These are phyloP conservation scores for Sesia apiformis DNA, from an alignment of 2,888 invertebrate genomes.

Conservation along the genomic window DNA sequence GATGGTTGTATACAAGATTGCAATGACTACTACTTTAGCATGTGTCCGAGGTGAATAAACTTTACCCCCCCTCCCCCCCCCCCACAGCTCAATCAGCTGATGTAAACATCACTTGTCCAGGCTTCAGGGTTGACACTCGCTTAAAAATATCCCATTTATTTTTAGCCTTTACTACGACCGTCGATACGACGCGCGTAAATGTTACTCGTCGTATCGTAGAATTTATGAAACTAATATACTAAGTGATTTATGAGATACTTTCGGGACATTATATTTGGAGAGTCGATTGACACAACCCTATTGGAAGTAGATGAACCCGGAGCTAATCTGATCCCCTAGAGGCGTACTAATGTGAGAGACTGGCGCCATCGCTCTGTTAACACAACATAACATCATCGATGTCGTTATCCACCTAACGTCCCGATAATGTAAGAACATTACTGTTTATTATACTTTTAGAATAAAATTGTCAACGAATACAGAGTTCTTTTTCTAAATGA, in stretches of 20 bases:
- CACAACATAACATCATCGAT: neutral
- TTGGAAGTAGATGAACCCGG: constrained; percentile 1
- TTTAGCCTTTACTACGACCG: neutral
- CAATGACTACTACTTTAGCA: no score
- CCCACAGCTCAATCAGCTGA: constrained; percentile 38
- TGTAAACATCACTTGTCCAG: constrained; percentile 50
- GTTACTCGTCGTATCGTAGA: no score
- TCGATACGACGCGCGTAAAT: no score
- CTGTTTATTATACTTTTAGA: no score
- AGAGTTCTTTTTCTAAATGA: no score
- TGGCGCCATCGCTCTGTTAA: neutral
- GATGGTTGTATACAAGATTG: no score
- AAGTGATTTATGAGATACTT: no score
- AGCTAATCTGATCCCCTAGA: neutral
- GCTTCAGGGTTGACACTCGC: constrained; percentile 32
- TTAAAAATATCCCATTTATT: neutral
- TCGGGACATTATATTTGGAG: no score
- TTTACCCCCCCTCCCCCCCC: constrained; percentile 44
- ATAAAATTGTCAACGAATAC: no score
- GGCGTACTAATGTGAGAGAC: neutral
- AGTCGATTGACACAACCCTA: neutral
- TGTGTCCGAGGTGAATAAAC: constrained; percentile 46
- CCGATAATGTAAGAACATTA: no score
- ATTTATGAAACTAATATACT: no score
- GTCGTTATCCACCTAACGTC: neutral